These are phyloP conservation scores for Falco concolor DNA, from an alignment of 2,797 vertebrate genomes.

Conservation along the genomic window DNA sequence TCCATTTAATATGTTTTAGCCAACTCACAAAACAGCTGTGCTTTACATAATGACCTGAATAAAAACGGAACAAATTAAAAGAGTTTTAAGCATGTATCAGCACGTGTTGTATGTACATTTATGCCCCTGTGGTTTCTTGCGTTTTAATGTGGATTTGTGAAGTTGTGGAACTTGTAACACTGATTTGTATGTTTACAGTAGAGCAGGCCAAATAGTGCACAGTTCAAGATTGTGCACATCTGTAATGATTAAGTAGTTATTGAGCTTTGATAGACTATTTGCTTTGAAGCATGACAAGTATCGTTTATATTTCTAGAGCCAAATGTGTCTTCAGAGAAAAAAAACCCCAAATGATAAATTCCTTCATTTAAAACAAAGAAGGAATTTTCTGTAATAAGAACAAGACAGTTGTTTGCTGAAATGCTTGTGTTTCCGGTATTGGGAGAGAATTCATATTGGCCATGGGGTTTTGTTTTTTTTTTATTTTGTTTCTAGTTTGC, in stretches of 20 bases:
- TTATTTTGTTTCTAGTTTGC: not conserved
- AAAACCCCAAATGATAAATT: not conserved
- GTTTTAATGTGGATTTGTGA: not conserved
- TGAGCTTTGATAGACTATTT: not conserved
- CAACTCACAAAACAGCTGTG: not conserved
- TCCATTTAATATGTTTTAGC: not conserved
- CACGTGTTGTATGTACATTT: not conserved
- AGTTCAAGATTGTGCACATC: not conserved
- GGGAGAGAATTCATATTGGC: not conserved
- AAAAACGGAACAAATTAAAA: not conserved
- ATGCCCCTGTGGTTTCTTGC: not conserved
- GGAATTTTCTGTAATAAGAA: not conserved
- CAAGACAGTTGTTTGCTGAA: not conserved
- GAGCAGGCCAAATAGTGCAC: not conserved
- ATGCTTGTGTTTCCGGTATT: not conserved
- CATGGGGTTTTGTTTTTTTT: not conserved
- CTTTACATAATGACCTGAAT: constrained; percentile 27
- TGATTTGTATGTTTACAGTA: not conserved
- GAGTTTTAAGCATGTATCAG: not conserved
- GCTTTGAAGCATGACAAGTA: not conserved
- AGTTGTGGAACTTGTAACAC: not conserved
- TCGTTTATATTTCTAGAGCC: not conserved
- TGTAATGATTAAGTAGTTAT: not conserved
- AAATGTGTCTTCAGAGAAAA: not conserved
- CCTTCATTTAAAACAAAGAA: not conserved